phyloP scores from a whole-genome alignment of 2,797 vertebrate species.

The Melanogrammus aeglefinus region DNA sequence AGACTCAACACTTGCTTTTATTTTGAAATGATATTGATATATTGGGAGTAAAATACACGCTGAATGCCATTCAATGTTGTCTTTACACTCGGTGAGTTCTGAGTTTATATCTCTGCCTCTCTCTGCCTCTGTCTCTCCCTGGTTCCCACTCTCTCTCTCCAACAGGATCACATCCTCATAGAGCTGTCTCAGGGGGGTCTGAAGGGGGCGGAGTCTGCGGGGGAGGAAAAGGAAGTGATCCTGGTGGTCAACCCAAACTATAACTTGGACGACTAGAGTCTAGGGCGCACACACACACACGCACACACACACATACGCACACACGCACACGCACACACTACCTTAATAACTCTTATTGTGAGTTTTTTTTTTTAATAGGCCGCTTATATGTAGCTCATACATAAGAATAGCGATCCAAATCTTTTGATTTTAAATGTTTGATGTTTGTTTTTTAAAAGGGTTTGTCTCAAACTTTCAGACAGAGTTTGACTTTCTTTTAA shows the following conservation, averaged over 20 bases:
- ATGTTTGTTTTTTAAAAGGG: background rate
- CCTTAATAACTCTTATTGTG: background rate
- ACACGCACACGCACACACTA: background rate
- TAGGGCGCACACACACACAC: background rate
- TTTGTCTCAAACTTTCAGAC: background rate
- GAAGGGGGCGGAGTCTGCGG: constrained; percentile 78
- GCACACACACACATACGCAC: too few relatives aligned
- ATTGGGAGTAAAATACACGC: background rate
- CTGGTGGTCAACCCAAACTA: constrained; percentile 98
- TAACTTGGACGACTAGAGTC: constrained; percentile 83
- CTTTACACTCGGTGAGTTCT: background rate
- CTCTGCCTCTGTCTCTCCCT: background rate
- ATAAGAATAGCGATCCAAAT: background rate
- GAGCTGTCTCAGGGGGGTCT: constrained; percentile 86
- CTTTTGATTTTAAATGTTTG: constrained; percentile 1
- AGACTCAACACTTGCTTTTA: background rate
- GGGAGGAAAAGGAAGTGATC: constrained; percentile 79
- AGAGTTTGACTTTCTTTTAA: constrained; percentile 2
- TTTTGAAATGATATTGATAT: background rate
- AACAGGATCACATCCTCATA: constrained; percentile 94
- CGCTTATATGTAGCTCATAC: constrained; percentile 4
- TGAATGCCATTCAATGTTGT: background rate
- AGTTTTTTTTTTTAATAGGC: background rate
- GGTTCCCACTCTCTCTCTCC: background rate
- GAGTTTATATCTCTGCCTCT: background rate